These are phyloP conservation scores for Leptura quadrifasciata DNA, from an alignment of 2,888 invertebrate species.

Conservation along the genomic window DNA sequence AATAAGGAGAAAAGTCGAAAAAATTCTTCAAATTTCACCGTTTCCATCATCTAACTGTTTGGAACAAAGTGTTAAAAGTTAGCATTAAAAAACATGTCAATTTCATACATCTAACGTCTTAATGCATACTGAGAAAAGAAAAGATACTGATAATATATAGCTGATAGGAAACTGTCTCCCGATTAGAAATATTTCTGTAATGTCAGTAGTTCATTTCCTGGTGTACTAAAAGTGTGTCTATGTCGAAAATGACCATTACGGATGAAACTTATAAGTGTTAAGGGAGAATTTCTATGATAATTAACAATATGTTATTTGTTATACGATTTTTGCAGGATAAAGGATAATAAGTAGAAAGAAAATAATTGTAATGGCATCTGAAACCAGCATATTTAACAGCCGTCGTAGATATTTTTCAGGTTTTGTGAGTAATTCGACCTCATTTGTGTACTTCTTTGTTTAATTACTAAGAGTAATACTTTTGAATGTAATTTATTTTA, in stretches of 20 bases:
- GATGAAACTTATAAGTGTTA: slow-evolving; percentile 10
- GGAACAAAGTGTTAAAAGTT: background rate
- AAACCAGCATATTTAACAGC: slow-evolving; percentile 23
- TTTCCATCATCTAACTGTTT: background rate
- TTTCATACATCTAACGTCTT: too few species aligned
- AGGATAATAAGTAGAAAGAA: slow-evolving; percentile 29
- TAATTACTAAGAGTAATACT: slow-evolving; percentile 59
- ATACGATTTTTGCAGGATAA: slow-evolving; percentile 36
- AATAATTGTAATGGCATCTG: slow-evolving; percentile 23
- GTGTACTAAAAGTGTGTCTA: background rate
- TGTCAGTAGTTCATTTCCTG: background rate
- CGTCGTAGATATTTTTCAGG: slow-evolving; percentile 10
- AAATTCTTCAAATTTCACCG: background rate
- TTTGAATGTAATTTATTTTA: slow-evolving; percentile 67
- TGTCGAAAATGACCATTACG: background rate
- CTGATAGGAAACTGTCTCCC: background rate
- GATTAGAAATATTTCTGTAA: background rate
- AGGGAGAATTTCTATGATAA: slow-evolving; percentile 17
- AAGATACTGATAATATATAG: too few species aligned
- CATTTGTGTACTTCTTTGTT: slow-evolving; percentile 49
- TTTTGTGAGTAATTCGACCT: slow-evolving; percentile 13
- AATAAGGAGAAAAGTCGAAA: background rate
- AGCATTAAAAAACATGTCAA: too few species aligned
- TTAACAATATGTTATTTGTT: slow-evolving; percentile 14
- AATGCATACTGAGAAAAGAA: too few species aligned